Conservation (phyloP, 2,888 invertebrate genomes). For the Habrosyne pyritoides region DNA sequence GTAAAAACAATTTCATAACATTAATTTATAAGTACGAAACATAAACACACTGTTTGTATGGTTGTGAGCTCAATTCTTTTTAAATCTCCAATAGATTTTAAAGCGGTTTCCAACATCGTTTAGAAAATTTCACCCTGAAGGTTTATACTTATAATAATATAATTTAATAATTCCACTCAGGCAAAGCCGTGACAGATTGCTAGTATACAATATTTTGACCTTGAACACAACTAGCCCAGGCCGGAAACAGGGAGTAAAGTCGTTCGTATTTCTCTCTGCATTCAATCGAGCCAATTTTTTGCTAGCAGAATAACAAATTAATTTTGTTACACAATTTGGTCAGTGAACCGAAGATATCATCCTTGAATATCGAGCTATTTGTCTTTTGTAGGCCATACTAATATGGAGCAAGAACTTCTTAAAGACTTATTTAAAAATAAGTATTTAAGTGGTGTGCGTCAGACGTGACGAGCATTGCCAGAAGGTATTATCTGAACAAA, state of each 20-base stretch:
- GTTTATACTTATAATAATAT: too few relatives aligned
- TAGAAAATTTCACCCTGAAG: not conserved
- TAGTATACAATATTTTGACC: too few relatives aligned
- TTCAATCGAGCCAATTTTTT: constrained; percentile 30
- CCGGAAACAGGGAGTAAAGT: constrained; percentile 15
- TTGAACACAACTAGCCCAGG: constrained; percentile 28
- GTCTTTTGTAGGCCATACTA: constrained; percentile 7
- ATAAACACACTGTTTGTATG: too few relatives aligned
- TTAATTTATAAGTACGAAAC: too few relatives aligned
- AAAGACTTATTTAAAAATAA: not conserved
- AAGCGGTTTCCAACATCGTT: too few relatives aligned
- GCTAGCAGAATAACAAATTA: constrained; percentile 21
- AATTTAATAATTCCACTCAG: too few relatives aligned
- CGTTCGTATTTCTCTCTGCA: constrained; percentile 14
- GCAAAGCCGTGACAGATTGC: too few relatives aligned
- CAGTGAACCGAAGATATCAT: constrained; percentile 44
- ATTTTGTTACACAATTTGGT: constrained; percentile 34
- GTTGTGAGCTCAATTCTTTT: too few relatives aligned
- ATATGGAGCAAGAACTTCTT: not conserved
- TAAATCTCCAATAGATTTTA: too few relatives aligned
- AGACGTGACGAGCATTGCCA: not conserved
- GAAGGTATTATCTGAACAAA: not conserved
- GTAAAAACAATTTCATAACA: not conserved
- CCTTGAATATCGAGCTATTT: constrained; percentile 20
- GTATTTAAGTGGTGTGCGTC: not conserved